Evolutionary conservation across 2,888 invertebrate genomes (phyloP), one percentile per base, ranked within the genome.

Genomic region (Dynastes hyllus): DNA sequence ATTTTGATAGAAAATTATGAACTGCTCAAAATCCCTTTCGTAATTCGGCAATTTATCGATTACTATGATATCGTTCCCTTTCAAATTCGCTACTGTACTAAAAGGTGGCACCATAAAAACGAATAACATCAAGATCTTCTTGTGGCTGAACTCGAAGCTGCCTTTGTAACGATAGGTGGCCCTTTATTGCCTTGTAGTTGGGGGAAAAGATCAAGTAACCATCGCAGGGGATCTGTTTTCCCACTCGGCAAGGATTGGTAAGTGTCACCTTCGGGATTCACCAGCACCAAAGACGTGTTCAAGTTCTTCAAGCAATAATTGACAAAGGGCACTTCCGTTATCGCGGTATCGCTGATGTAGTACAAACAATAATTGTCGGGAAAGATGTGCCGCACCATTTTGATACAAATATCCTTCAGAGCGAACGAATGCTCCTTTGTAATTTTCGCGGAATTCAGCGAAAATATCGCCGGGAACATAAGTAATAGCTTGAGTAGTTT

Each of bases 31-130:
- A 58, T 55, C 53, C 8, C n/a, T n/a, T 27, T 61, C 11, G n/a
- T 9, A 37, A 1, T 16, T 29, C 2, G 55, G 58, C 22, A 70
- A n/a, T 16, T 70, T 70, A 58, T 77, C 70, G 2, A 75, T 70
- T 1, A 70, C 32, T 13, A 77, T 53, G 22, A 79, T 40, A 50
- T 79, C 70, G 32, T 71, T 76, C 37, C 79, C 79, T n/a, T 69
- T 69, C 51, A 29, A 16, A 67, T 67, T n/a, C 40, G 66, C 66
- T 22, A 67, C 45, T 0, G 40, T 22, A 45, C 22, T 69, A 6
- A 51, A 69, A 8, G 69, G 69, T 22, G 27, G 50, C 2, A 50
- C 45, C 66, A 11, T 51, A 11, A 69, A 69, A 13, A 69, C 22
- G 27, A 16, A 27, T 13, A 69, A 2, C 9, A 69, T 69, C 27